A percentile compares a stretch with the other conserved stretches of the same genome.
These are phyloP conservation scores for Bombycilla garrulus DNA, from an alignment of 2,113 vertebrate species.

Conservation along the genomic window DNA sequence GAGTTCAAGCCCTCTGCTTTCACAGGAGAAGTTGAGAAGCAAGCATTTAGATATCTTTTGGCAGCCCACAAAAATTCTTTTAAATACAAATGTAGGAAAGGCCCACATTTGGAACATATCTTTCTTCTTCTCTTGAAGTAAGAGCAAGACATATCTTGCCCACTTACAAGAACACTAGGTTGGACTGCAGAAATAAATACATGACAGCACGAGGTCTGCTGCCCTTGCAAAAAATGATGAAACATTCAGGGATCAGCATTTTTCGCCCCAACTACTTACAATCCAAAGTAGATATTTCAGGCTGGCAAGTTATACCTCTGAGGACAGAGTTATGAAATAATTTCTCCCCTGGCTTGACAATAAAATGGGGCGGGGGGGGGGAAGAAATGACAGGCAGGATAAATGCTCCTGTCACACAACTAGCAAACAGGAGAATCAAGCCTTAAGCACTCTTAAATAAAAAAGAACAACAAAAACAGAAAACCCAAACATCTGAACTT, in stretches of 20 bases:
- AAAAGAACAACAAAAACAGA: background rate
- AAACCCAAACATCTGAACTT: background rate
- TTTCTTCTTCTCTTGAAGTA: background rate
- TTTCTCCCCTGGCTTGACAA: slow-evolving; percentile 57
- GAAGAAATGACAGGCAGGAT: slow-evolving; percentile 42
- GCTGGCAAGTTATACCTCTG: slow-evolving; percentile 42
- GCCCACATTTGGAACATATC: background rate
- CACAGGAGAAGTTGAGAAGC: background rate
- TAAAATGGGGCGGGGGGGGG: background rate
- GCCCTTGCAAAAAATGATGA: slow-evolving; percentile 46
- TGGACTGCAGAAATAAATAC: background rate
- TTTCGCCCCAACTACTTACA: background rate
- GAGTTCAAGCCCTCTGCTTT: background rate
- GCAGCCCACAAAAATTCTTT: background rate
- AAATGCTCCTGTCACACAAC: slow-evolving; percentile 44
- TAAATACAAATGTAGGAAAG: background rate
- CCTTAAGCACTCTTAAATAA: slow-evolving; percentile 47
- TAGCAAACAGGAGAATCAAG: slow-evolving; percentile 18
- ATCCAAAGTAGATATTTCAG: slow-evolving; percentile 53
- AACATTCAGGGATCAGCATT: slow-evolving; percentile 57
- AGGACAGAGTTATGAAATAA: slow-evolving; percentile 63
- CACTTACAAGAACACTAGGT: background rate
- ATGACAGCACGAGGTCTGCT: slow-evolving; percentile 26
- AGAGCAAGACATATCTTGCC: background rate
- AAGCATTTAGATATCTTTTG: background rate